Percentiles rank a stretch among this genome's conserved stretches.
These are phyloP conservation scores for Plusia festucae DNA, from an alignment of 2,888 invertebrate species.

Conservation along the genomic window DNA sequence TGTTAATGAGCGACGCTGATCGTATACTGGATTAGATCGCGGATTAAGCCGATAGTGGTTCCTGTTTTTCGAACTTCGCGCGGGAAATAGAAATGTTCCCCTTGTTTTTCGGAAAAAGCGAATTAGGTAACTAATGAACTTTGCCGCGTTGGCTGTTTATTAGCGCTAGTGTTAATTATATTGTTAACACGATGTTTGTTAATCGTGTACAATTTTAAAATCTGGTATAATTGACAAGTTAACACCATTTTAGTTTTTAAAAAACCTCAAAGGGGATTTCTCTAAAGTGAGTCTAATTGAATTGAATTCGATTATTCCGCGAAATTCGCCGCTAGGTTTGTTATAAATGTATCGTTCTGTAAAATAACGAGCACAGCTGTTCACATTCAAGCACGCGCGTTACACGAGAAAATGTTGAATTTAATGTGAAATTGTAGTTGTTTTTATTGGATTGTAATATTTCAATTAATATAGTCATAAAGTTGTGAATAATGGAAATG, in stretches of 20 bases:
- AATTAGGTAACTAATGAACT: constrained; percentile 48
- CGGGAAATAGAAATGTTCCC: constrained; percentile 53
- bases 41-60: constrained; percentile 59
- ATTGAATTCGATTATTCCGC: constrained; percentile 62
- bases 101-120: constrained; percentile 46
- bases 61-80: constrained; percentile 57
- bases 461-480: constrained; percentile 62
- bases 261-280: constrained; percentile 27
- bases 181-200: constrained; percentile 19
- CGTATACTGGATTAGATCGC: constrained; percentile 81
- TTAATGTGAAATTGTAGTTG: constrained; percentile 66
- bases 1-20: constrained; percentile 87
- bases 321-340: constrained; percentile 58
- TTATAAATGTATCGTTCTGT: constrained; percentile 69
- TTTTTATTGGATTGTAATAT: constrained; percentile 67
- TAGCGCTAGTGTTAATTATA: constrained; percentile 34
- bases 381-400: constrained; percentile 60
- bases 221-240: neutral
- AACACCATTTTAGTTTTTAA: too few species aligned
- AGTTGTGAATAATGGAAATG: constrained; percentile 39
- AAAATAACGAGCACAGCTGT: constrained; percentile 68
- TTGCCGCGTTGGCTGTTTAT: constrained; percentile 35
- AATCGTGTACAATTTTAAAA: neutral
- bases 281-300: constrained; percentile 48
- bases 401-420: constrained; percentile 60